A percentile compares a stretch with the other conserved stretches of the same genome.
phyloP scores from a whole-genome alignment of 2,888 invertebrate genomes.

The Hetaerina titia region DNA sequence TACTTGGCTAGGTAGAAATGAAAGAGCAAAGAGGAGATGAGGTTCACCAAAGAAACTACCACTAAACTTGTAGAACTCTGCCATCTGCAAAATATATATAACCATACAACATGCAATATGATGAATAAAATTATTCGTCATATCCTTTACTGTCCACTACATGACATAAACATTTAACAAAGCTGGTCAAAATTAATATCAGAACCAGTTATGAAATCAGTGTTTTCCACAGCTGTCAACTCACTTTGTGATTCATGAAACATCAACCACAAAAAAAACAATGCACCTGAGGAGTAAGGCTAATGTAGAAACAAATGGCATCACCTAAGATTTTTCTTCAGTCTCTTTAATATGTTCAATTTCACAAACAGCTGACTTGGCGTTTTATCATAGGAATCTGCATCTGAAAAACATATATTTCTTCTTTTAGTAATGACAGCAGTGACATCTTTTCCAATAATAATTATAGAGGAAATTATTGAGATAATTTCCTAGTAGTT shows the following conservation, averaged over 20 bases:
- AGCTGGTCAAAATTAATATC: not conserved
- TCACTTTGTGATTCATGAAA: not conserved
- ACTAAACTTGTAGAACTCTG: not conserved
- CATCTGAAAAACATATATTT: not conserved
- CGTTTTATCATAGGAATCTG: not conserved
- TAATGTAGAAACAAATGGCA: not conserved
- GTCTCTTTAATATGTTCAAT: not conserved
- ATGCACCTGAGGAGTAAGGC: conserved; percentile 5
- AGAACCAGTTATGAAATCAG: not conserved
- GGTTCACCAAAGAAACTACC: too few relatives aligned
- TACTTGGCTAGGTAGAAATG: not conserved
- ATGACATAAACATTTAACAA: not conserved
- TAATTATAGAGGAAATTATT: too few relatives aligned
- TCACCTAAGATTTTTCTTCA: not conserved
- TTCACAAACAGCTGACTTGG: not conserved
- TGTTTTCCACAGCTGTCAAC: not conserved
- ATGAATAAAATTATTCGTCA: not conserved
- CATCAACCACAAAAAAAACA: not conserved
- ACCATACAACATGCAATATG: not conserved
- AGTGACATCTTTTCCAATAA: too few relatives aligned
- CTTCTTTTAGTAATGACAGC: too few relatives aligned
- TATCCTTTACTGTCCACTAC: not conserved
- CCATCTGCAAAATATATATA: not conserved
- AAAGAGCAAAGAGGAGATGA: not conserved
- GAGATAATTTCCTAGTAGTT: too few relatives aligned